Base-by-base conservation (phyloP, 2,797 vertebrate species). In the Todus mexicanus region DNA sequence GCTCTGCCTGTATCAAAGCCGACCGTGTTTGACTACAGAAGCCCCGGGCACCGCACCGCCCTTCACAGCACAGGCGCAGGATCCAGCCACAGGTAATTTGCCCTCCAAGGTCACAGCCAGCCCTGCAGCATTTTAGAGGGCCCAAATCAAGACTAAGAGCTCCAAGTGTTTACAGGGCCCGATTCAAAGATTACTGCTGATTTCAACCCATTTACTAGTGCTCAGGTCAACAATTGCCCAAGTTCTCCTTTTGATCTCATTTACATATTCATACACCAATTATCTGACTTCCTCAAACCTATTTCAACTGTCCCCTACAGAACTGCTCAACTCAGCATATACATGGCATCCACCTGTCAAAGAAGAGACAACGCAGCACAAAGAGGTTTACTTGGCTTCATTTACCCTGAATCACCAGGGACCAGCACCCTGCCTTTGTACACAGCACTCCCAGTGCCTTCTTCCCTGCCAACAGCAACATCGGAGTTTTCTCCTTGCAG, bases 31-130 rank as follows among this genome's bases (percentile, higher is more conserved):
- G 68, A 68, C 69, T 50, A 59, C 12, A 89, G 84, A 81, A 90
- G 88, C 45, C 73, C 75, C 72, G 7, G 19, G 79, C 72, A 77
- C 53, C 11, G 4, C 9, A 22, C 12, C 1, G 7, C 42, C 54
- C 51, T 84, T 70, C 12, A 29, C 76, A 71, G 84, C 1, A 4
- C 69, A 35, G 40, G 80, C 81, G 43, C 69, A 63, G 72, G 43
- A 77, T 18, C 68, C 68, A 80, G 83, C 60, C 92, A 90, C 90
- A 82, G 82, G 70, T 84, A 78, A 83, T 35, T 5, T 83, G 82
- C 80, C 87, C 89, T 86, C 85, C 79, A 66, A 94, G 94, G 89
- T 93, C 90, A 82, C 48, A 42, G 64, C 2, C 66, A 88, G 83
- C 64, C 74, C 78, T 71, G 64, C 11, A 1, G 84, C 87, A 78